phyloP scores from a whole-genome alignment of 2,797 vertebrate species.

The Psittacula echo region DNA sequence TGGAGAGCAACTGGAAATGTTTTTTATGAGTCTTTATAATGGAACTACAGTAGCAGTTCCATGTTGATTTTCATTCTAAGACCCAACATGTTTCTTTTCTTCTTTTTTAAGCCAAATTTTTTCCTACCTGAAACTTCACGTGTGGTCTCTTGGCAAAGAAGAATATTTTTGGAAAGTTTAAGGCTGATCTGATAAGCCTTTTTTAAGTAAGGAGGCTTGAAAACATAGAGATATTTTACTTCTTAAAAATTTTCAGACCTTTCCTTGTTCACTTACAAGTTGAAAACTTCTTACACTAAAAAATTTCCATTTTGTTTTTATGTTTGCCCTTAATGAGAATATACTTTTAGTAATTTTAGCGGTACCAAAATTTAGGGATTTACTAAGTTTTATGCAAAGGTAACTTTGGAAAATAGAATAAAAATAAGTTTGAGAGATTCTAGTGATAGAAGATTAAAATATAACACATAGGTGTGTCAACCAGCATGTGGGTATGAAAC shows the following conservation, averaged over 20 bases:
- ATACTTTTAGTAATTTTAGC: background rate
- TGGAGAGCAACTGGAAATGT: conserved; percentile 64
- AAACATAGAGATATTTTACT: background rate
- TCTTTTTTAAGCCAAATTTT: conserved; percentile 33
- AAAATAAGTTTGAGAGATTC: background rate
- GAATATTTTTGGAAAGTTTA: conserved; percentile 34
- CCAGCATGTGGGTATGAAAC: background rate
- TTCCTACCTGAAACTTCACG: conserved; percentile 45
- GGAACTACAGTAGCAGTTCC: conserved; percentile 62
- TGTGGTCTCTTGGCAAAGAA: conserved; percentile 54
- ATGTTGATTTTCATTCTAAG: conserved; percentile 56
- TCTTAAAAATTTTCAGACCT: background rate
- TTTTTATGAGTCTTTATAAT: conserved; percentile 60
- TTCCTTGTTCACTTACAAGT: background rate
- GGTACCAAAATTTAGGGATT: background rate
- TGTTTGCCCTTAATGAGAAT: background rate
- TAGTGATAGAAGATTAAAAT: background rate
- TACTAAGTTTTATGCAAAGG: background rate
- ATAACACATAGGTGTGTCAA: background rate
- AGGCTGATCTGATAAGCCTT: conserved; percentile 31
- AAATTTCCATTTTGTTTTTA: background rate
- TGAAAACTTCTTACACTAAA: conserved; percentile 2
- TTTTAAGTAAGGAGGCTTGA: conserved; percentile 15
- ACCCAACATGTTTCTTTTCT: background rate
- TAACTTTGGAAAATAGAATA: background rate